Percentiles rank a stretch among this genome's conserved stretches.
phyloP scores from a whole-genome alignment of 2,888 invertebrate genomes.

The Aricia artaxerxes region DNA sequence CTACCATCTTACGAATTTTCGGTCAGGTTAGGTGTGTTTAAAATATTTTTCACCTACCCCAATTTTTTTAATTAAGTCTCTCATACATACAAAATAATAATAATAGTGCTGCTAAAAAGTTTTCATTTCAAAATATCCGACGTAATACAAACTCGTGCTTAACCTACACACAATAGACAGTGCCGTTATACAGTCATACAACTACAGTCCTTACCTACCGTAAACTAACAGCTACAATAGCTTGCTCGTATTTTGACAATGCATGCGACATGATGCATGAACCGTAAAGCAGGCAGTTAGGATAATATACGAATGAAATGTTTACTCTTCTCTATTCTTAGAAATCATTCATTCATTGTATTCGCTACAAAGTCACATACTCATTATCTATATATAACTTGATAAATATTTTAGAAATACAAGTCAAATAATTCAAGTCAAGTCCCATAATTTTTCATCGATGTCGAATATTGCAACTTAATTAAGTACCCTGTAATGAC shows the following conservation, averaged over 20 bases:
- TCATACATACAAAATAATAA: too few species aligned
- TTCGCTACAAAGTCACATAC: too few species aligned
- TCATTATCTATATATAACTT: too few species aligned
- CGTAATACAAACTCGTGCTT: neutral
- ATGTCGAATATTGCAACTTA: too few species aligned
- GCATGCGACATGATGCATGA: neutral
- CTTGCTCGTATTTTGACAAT: neutral
- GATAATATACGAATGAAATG: neutral
- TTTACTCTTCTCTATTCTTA: neutral
- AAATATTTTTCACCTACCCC: too few species aligned
- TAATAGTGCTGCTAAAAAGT: neutral
- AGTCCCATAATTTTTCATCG: too few species aligned
- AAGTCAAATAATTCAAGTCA: too few species aligned
- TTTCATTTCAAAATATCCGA: neutral
- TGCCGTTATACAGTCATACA: neutral
- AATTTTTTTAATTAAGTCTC: too few species aligned
- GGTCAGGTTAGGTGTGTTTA: neutral
- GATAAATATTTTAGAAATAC: too few species aligned
- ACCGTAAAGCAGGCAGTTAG: neutral
- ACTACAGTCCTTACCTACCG: neutral
- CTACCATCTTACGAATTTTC: too few species aligned
- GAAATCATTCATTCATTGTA: neutral
- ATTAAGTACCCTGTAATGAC: too few species aligned
- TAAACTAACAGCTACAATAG: neutral
- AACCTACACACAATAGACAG: constrained; percentile 16